These are phyloP conservation scores for Camponotus fellah DNA, from an alignment of 2,888 invertebrate genomes.

Conservation along the genomic window DNA sequence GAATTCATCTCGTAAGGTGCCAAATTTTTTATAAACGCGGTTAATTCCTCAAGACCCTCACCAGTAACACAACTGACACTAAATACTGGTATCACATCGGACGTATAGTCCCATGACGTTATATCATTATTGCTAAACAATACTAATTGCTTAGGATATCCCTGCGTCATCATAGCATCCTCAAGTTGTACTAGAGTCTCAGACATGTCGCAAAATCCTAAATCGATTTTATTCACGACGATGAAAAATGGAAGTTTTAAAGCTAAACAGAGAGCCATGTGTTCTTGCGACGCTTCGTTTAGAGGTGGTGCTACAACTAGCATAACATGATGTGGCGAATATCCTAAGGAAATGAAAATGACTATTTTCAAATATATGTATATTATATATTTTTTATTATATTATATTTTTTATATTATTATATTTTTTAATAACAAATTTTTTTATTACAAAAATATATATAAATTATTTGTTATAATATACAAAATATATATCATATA, in stretches of 20 bases:
- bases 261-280: constrained; percentile 94
- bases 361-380: not conserved
- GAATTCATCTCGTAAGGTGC: constrained; percentile 85
- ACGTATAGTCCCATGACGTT: constrained; percentile 72
- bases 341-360: constrained; percentile 87
- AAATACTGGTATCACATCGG: constrained; percentile 91
- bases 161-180: constrained; percentile 80
- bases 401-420: not conserved
- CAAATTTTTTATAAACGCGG: constrained; percentile 94
- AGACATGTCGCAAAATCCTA: constrained; percentile 87
- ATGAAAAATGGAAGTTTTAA: constrained; percentile 96
- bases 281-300: constrained; percentile 90
- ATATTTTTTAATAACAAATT: not conserved
- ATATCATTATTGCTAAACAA: constrained; percentile 76
- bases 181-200: constrained; percentile 80
- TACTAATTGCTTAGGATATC: constrained; percentile 81
- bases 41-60: constrained; percentile 93
- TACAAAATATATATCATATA: not conserved
- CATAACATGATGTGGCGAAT: constrained; percentile 97
- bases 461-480: not conserved
- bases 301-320: constrained; percentile 88
- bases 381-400: not conserved
- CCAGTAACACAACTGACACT: constrained; percentile 97
- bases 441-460: not conserved
- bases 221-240: constrained; percentile 97